Base-by-base conservation (phyloP, 1,140 invertebrate genomes). In the Calephelis nemesis region DNA sequence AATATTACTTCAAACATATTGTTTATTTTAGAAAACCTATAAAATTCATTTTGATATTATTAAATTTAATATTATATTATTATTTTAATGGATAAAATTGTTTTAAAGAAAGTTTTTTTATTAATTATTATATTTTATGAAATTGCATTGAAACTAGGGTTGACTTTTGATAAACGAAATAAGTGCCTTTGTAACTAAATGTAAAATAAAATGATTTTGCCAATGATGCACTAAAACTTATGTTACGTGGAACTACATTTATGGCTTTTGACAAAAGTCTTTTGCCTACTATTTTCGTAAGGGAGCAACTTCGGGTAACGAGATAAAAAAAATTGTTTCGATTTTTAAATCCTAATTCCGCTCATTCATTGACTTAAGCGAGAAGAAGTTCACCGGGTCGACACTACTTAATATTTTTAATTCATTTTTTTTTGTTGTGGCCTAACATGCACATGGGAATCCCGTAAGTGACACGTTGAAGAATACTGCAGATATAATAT, bases 221-320 rank as follows among this genome's bases (percentile, higher is more conserved):
- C 39, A 67, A 74, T 71, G 7, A 50, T 7, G n/a, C 49, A 7
- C 49, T 50, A 6, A 63, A 71, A 12, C 69, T 74, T 19, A 71
- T 71, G 63, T 10, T 72, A 7, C 40, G 70, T 45, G 70, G 69
- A 58, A 67, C 73, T 19, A n/a, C 69, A 9, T 62, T 64, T 49
- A 69, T 71, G 47, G n/a, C n/a, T n/a, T n/a, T n/a, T 71, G 69
- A 63, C 69, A 67, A 39, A 62, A 71, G 54, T 70, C 69, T 58
- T 7, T 71, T 9, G 63, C 49, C 39, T 74, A 62, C 66, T 74
- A 74, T 65, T 74, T 69, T 48, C 69, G n/a, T 50, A 50, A 50
- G 8, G 49, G 49, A 50, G 49, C 13, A 7, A 50, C n/a, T 13
- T 50, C 49, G 8, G 15, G 49, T 15, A 4, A 8, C 7, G 49